Base-by-base conservation (phyloP, 1,140 invertebrate genomes). In the Nomia melanderi region DNA sequence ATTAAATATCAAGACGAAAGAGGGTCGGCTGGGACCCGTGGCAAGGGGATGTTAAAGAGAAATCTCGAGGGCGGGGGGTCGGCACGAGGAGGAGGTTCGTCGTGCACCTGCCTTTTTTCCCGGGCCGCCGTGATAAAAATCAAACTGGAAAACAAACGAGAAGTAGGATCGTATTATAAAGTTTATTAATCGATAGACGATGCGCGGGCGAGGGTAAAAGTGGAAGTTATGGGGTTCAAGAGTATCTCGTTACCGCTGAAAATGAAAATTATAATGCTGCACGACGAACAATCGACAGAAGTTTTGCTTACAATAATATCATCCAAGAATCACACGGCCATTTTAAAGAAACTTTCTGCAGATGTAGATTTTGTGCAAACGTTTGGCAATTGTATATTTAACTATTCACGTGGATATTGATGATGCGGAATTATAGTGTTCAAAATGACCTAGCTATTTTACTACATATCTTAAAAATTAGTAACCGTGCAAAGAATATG, bases 181-280 rank as follows among this genome's bases (percentile, higher is more conserved):
- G 84, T 91, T 91, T 90, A 89, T 90, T 89, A 91, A 91, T 91
- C 90, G 90, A 91, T 91, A 86, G 79, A 88, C 86, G 81, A 85
- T 84, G 84, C 82, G 57, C 79, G 78, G 78, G 71, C 11, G 69
- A 44, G 67, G 53, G 60, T 71, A 33, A 31, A 54, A 56, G 50
- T 27, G 41, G 50, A 82, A 83, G 77, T 57, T 31, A 23, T 36
- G 67, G 69, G 73, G 79, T 66, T 50, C 76, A 11, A 69, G 50
- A 73, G 62, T 86, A 83, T 84, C 84, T 74, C 71, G 76, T 69
- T 75, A 75, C 72, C 36, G 17, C 20, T 12, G 63, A 36, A 63
- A 79, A 69, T 67, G 60, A 76, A 71, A 60, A 25, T 70, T 23
- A 12, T 36, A 60, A 44, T 71, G 23, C 62, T 47, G 23, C 25